Evolutionary conservation across 2,888 invertebrate genomes (phyloP).

Genomic region (Heliconius charithonia): DNA sequence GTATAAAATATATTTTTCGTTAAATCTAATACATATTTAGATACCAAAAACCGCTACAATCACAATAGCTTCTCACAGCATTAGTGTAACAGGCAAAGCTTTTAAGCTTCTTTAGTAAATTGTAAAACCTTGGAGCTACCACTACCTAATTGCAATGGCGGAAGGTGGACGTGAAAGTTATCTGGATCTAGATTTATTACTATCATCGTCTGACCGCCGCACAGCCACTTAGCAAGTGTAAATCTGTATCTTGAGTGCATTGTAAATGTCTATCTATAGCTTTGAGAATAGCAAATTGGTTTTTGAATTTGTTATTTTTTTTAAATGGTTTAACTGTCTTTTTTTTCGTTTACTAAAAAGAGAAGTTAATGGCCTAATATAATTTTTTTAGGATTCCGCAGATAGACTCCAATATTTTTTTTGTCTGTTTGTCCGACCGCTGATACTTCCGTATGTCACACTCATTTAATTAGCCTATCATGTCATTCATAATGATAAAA

Average conservation of each 20-base stretch:
- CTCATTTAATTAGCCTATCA: too few relatives aligned
- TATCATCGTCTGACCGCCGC: slow-evolving; percentile 44
- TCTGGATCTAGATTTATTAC: slow-evolving; percentile 49
- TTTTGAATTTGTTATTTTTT: background rate
- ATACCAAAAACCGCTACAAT: background rate
- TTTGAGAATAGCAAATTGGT: slow-evolving; percentile 18
- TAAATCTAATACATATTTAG: background rate
- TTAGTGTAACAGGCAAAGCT: slow-evolving; percentile 15
- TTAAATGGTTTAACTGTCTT: background rate
- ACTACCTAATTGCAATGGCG: slow-evolving; percentile 45
- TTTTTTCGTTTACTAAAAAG: too few relatives aligned
- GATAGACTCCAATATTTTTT: too few relatives aligned
- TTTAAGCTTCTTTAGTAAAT: slow-evolving; percentile 25
- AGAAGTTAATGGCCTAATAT: too few relatives aligned
- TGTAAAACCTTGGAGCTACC: slow-evolving; percentile 28
- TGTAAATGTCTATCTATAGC: slow-evolving; percentile 22
- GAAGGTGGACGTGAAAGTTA: slow-evolving; percentile 48
- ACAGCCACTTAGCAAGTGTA: slow-evolving; percentile 46
- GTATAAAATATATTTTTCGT: too few relatives aligned
- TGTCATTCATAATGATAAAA: too few relatives aligned
- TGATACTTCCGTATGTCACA: too few relatives aligned
- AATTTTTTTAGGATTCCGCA: too few relatives aligned
- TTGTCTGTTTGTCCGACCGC: too few relatives aligned
- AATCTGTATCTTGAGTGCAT: slow-evolving; percentile 38
- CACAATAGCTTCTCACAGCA: background rate